Evolutionary conservation across 2,113 vertebrate genomes (phyloP), one percentile per base, ranked within the genome.

Genomic region (Sylvia atricapilla): DNA sequence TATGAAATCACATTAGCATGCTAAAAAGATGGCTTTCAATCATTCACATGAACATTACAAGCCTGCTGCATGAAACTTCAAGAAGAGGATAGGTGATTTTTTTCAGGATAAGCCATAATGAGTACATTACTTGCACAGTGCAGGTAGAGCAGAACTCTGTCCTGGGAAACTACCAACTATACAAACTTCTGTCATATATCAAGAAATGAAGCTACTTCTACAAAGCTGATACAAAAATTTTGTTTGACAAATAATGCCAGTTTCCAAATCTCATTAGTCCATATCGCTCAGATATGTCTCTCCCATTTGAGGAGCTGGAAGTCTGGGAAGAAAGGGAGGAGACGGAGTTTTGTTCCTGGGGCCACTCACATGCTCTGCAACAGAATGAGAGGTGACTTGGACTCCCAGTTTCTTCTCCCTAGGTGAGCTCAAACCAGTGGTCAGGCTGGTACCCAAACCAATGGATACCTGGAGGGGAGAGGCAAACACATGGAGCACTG

Each of bases 1-100:
- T 90, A 85, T 73, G 80, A 89, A 92, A 91, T 76, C 73, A 82
- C 77, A 94, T 93, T 95, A 89, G 23, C 46, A 93, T 95, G 49
- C 66, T 73, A 30, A 62, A 70, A 96, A 89, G 66, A 83, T 70
- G 70, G 23, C 49, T 95, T 96, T 94, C 90, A 93, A 58, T 97
- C 94, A 89, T 81, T 95, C 62, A 43, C 31, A 62, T 39, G 73
- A 82, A 73, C 30, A 62, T 84, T 91, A 84, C 66, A 76, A 89
- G 77, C 13, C 37, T 9, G 7, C 62, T 78, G 69, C 43, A 28
- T 9, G 39, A 47, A 87, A 76, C 58, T 84, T 79, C 41, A 69
- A 10, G 69, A 90, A 63, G 17, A 73, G 15, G 46, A 56, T 20
- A 47, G 31, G 16, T 55, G 46, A 89, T 64, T 89, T 94, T 94